Conservation (phyloP, 2,113 vertebrate species). For the Podocnemis expansa region DNA sequence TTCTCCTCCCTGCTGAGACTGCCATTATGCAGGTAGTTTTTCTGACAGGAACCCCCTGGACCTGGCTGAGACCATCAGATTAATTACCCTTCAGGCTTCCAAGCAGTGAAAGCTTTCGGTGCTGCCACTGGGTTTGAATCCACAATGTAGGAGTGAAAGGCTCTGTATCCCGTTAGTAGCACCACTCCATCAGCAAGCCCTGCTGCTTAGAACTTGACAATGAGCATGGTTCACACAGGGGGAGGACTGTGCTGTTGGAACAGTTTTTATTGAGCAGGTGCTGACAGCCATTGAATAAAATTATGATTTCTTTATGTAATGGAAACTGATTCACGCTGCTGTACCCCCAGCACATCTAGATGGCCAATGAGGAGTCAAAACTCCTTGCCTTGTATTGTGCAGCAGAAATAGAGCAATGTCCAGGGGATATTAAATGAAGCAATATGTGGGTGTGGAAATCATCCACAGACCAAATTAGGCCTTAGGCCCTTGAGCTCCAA, state of each 20-base stretch:
- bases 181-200: not conserved
- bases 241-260: no score
- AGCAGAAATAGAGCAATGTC: accelerated
- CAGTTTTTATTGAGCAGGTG: no score
- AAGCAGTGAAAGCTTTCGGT: not conserved
- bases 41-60: not conserved
- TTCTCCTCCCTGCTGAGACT: not conserved
- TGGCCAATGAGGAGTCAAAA: accelerated
- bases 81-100: not conserved
- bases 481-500: accelerated
- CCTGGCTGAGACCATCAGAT: not conserved
- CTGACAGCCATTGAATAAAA: no score
- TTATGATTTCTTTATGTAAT: no score
- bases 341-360: not conserved
- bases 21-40: not conserved
- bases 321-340: no score
- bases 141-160: not conserved
- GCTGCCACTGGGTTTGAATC: not conserved
- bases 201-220: not conserved
- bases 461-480: accelerated
- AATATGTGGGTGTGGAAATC: accelerated
- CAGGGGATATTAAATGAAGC: accelerated
- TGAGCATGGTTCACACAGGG: not conserved
- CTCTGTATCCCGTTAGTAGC: not conserved
- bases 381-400: not conserved